phyloP scores from a whole-genome alignment of 2,797 vertebrate species.

The Okamejei kenojei region DNA sequence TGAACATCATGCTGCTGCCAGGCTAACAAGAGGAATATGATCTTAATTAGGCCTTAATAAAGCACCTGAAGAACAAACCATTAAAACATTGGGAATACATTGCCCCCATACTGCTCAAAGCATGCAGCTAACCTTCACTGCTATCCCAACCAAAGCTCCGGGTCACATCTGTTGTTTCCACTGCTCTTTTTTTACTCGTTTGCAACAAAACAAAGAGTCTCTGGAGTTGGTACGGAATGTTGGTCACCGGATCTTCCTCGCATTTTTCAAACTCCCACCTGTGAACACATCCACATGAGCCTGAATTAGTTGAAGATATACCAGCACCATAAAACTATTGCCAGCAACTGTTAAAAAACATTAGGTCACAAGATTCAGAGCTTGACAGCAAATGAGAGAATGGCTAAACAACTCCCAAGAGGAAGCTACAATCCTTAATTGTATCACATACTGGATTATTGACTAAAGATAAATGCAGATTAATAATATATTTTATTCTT shows the following conservation, averaged over 20 bases:
- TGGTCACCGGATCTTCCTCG: conserved; percentile 91
- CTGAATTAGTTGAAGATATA: background rate
- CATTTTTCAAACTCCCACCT: conserved; percentile 98
- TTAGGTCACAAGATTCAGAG: conserved; percentile 14
- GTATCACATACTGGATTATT: background rate
- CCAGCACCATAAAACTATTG: background rate
- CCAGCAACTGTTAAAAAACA: background rate
- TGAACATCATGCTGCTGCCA: conserved; percentile 99
- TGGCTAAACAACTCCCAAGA: no score
- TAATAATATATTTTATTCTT: background rate
- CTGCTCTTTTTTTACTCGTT: conserved; percentile 95
- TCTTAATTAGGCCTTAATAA: conserved; percentile 37
- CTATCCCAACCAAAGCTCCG: conserved; percentile 98
- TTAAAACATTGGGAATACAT: conserved; percentile 40
- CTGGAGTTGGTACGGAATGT: conserved; percentile 95
- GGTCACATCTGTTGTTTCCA: conserved; percentile 96
- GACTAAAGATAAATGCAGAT: background rate
- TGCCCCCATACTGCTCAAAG: background rate
- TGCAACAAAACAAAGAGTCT: conserved; percentile 93
- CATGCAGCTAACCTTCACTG: conserved; percentile 73
- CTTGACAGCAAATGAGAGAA: background rate
- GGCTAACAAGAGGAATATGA: conserved; percentile 56
- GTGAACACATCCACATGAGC: conserved; percentile 39
- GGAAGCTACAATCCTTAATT: background rate
- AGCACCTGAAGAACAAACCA: conserved; percentile 47